Evolutionary conservation across 2,888 invertebrate genomes (phyloP).

Genomic region (Leptarthrus brevirostris): DNA sequence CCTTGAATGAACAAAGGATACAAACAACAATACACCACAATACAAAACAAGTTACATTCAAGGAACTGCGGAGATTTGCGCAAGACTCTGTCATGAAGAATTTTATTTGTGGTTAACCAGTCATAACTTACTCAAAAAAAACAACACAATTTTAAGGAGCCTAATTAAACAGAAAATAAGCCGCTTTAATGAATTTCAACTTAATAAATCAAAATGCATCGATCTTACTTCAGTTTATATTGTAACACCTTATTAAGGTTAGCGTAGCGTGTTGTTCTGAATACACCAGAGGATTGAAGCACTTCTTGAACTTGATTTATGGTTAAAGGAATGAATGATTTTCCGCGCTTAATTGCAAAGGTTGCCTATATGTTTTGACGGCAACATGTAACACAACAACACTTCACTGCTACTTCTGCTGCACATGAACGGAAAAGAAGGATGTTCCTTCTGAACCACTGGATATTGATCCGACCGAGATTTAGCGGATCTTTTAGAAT

Average conservation of each 20-base stretch:
- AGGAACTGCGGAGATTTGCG: slow-evolving; percentile 17
- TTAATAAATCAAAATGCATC: no score
- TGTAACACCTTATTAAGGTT: no score
- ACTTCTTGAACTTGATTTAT: slow-evolving; percentile 37
- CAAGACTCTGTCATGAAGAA: slow-evolving; percentile 7
- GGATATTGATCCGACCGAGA: slow-evolving; percentile 31
- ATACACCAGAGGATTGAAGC: no score
- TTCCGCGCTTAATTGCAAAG: slow-evolving; percentile 27
- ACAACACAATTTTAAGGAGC: no score
- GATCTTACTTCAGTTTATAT: no score
- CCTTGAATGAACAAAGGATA: slow-evolving; percentile 18
- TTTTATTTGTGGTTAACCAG: slow-evolving; percentile 16
- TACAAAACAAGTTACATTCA: slow-evolving; percentile 12
- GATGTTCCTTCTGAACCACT: slow-evolving; percentile 23
- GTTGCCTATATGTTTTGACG: slow-evolving; percentile 41
- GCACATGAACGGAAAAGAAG: slow-evolving; percentile 13
- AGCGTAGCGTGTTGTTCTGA: no score
- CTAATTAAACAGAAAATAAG: no score
- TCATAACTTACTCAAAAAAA: no score
- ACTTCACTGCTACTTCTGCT: slow-evolving; percentile 11
- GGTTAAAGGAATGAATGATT: background rate
- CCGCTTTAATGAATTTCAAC: no score
- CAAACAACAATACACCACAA: slow-evolving; percentile 17
- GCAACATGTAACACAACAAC: slow-evolving; percentile 42
- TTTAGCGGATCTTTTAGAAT: slow-evolving; percentile 21